Evolutionary conservation across 1,140 invertebrate genomes (phyloP).

Genomic region (Atta texana): DNA sequence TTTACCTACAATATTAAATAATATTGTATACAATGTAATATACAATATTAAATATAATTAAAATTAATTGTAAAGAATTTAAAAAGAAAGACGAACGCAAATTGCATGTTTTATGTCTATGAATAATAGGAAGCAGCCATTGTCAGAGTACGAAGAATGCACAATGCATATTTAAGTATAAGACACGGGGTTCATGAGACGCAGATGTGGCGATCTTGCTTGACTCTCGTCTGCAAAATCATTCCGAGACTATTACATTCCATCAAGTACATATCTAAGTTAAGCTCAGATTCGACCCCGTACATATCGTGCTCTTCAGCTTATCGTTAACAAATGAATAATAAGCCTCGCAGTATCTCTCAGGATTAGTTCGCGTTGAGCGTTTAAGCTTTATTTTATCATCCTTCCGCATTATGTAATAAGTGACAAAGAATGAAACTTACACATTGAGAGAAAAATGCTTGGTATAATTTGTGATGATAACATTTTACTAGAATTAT

Average conservation of each 20-base stretch:
- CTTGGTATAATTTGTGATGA: no score
- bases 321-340: slow-evolving; percentile 7
- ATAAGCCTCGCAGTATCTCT: neutral
- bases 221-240: slow-evolving; percentile 44
- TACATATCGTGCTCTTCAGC: neutral
- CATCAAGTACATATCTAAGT: slow-evolving; percentile 33
- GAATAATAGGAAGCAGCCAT: slow-evolving; percentile 43
- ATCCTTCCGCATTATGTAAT: no score
- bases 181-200: slow-evolving; percentile 14
- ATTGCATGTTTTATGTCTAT: neutral
- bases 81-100: neutral
- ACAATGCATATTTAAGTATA: slow-evolving; percentile 52
- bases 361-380: neutral
- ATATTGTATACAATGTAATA: no score
- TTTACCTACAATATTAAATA: neutral
- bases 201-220: slow-evolving; percentile 4
- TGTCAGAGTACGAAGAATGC: slow-evolving; percentile 32
- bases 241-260: slow-evolving; percentile 36
- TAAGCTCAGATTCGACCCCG: neutral
- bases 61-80: slow-evolving; percentile 12
- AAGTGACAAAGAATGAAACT: no score
- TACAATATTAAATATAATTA: neutral
- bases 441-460: no score
- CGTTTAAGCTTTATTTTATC: no score
- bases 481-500: no score